phyloP scores from a whole-genome alignment of 1,140 invertebrate species.

The Euura lappo region DNA sequence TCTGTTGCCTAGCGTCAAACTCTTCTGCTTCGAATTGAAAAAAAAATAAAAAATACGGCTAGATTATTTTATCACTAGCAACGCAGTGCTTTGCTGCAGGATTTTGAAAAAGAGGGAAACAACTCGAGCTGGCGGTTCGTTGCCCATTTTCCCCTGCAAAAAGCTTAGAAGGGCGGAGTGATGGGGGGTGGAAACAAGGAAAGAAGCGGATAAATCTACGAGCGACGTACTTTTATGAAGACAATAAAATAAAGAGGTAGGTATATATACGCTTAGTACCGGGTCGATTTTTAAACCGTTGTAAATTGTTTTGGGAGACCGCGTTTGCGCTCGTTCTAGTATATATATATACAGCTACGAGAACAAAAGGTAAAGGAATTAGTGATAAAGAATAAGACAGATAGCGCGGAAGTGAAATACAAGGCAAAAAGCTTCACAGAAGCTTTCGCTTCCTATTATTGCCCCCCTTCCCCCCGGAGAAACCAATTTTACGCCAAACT shows the following conservation, averaged over 20 bases:
- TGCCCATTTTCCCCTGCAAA: too few species aligned
- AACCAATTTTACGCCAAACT: neutral
- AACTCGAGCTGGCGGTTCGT: neutral
- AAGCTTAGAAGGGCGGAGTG: neutral
- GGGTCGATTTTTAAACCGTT: constrained; percentile 17
- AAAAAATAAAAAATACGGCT: too few species aligned
- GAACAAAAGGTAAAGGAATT: constrained; percentile 5
- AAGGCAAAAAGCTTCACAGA: neutral
- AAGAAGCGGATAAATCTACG: constrained; percentile 6
- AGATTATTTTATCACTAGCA: neutral
- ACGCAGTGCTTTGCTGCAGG: neutral
- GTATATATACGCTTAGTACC: neutral
- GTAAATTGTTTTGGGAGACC: constrained; percentile 13
- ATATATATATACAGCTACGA: too few species aligned
- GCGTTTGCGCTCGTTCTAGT: neutral
- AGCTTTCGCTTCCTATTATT: neutral
- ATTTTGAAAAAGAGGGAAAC: neutral
- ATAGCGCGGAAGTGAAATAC: neutral
- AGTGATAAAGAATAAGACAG: neutral
- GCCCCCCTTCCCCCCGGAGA: neutral
- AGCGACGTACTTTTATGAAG: constrained; percentile 12
- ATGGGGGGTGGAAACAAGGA: constrained; percentile 3
- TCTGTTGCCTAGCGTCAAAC: too few species aligned
- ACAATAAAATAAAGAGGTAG: constrained; percentile 13
- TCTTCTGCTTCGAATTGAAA: too few species aligned